These are phyloP conservation scores for Lymantria monacha DNA, from an alignment of 2,888 invertebrate species.

Conservation along the genomic window DNA sequence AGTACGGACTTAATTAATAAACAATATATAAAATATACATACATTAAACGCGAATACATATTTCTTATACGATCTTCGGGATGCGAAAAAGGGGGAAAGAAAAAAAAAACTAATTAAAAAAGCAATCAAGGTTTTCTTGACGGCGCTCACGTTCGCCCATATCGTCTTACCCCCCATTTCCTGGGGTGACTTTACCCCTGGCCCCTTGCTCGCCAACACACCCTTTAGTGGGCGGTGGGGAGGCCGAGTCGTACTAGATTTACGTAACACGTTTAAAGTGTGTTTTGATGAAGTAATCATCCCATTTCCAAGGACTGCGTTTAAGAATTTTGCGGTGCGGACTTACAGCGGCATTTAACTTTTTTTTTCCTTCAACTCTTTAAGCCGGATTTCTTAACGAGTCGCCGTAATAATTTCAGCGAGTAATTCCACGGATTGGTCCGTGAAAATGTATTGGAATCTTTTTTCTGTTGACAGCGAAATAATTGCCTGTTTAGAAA, in stretches of 20 bases:
- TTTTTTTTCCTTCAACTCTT: slow-evolving; percentile 68
- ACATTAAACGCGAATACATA: slow-evolving; percentile 65
- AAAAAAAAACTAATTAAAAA: slow-evolving; percentile 82
- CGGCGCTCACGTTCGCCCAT: slow-evolving; percentile 83
- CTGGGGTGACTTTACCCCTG: slow-evolving; percentile 53
- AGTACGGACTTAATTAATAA: neutral
- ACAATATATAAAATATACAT: slow-evolving; percentile 30
- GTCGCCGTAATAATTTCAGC: slow-evolving; percentile 57
- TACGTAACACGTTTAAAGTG: slow-evolving; percentile 83
- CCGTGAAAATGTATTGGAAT: slow-evolving; percentile 48
- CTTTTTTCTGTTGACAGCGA: slow-evolving; percentile 27
- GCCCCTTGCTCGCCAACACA: slow-evolving; percentile 50
- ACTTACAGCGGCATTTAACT: slow-evolving; percentile 59
- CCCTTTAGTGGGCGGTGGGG: slow-evolving; percentile 64
- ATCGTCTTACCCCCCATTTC: slow-evolving; percentile 80
- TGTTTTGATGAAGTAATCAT: slow-evolving; percentile 83
- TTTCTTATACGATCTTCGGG: slow-evolving; percentile 72
- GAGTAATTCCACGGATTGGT: slow-evolving; percentile 53
- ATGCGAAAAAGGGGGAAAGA: slow-evolving; percentile 78
- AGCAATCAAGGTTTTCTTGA: slow-evolving; percentile 83
- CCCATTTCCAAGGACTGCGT: slow-evolving; percentile 79
- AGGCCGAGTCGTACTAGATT: slow-evolving; percentile 75
- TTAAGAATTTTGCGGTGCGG: slow-evolving; percentile 78
- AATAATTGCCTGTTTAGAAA: slow-evolving; percentile 29
- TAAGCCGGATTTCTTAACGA: slow-evolving; percentile 75